Conservation (phyloP, 64 coral and sea anemone genomes). For the Exaiptasia diaphana region DNA sequence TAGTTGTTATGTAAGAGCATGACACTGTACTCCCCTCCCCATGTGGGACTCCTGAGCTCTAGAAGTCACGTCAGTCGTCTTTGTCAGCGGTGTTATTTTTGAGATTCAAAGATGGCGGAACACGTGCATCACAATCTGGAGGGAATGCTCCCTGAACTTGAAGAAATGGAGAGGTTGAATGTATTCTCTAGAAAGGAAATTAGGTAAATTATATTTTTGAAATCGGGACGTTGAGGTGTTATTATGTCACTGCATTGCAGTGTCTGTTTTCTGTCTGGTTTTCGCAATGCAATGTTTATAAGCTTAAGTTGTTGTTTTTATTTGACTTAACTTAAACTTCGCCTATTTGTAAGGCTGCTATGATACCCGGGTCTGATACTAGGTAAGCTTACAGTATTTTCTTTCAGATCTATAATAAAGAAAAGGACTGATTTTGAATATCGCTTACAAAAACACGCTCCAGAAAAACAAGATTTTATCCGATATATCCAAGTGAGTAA, state of each 20-base stretch:
- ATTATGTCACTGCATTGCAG: too few relatives aligned
- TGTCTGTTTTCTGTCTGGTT: too few relatives aligned
- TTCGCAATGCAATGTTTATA: too few relatives aligned
- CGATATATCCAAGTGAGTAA: conserved; percentile 86
- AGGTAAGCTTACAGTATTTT: background rate
- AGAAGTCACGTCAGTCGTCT: background rate
- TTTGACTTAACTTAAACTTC: too few relatives aligned
- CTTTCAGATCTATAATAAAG: conserved; percentile 71
- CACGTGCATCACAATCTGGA: conserved; percentile 92
- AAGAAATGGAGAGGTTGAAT: conserved; percentile 81
- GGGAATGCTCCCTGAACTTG: conserved; percentile 88
- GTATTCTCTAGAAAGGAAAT: conserved; percentile 86
- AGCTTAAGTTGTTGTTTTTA: too few relatives aligned
- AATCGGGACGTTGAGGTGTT: too few relatives aligned
- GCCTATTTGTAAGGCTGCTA: too few relatives aligned
- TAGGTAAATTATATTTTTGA: conserved; percentile 33
- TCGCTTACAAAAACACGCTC: conserved; percentile 67
- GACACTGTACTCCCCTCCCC: background rate
- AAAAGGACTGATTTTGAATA: conserved; percentile 94
- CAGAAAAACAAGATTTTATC: conserved; percentile 80
- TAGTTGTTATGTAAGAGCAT: background rate
- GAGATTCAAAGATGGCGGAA: conserved; percentile 92
- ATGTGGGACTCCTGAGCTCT: background rate
- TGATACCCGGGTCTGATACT: too few relatives aligned
- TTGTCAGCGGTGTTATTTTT: background rate